A percentile compares a stretch with the other conserved stretches of the same genome.
These are phyloP conservation scores for Hemithea aestivaria DNA, from an alignment of 2,888 invertebrate species.

Conservation along the genomic window DNA sequence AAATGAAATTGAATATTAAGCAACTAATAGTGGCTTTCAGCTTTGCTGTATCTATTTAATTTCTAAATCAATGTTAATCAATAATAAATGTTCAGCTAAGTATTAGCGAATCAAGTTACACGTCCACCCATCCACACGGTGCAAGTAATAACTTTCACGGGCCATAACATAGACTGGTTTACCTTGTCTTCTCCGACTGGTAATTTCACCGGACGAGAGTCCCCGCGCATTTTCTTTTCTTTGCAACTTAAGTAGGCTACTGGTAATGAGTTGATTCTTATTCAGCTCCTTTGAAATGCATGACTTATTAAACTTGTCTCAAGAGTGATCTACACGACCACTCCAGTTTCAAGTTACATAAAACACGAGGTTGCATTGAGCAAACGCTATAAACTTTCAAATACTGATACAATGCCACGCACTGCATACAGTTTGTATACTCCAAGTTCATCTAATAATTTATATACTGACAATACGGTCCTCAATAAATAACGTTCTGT, in stretches of 20 bases:
- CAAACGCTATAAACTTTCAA: constrained; percentile 39
- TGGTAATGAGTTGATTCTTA: constrained; percentile 63
- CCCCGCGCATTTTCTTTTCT: constrained; percentile 70
- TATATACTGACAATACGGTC: constrained; percentile 40
- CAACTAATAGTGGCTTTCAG: too few relatives aligned
- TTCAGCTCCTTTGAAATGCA: constrained; percentile 43
- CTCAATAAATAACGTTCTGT: constrained; percentile 55
- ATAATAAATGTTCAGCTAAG: constrained; percentile 26
- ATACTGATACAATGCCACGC: constrained; percentile 21
- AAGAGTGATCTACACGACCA: constrained; percentile 30
- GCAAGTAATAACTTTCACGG: constrained; percentile 67
- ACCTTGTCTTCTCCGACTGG: constrained; percentile 56
- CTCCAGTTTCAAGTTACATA: constrained; percentile 40
- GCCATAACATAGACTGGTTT: constrained; percentile 55
- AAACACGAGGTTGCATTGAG: constrained; percentile 33
- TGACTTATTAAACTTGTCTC: constrained; percentile 44
- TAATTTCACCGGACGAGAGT: constrained; percentile 60
- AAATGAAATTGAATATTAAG: too few relatives aligned
- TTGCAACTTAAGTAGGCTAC: constrained; percentile 63
- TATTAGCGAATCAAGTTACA: constrained; percentile 28
- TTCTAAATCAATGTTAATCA: constrained; percentile 12
- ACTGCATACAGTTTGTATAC: constrained; percentile 26
- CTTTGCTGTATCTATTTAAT: too few relatives aligned
- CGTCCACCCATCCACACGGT: constrained; percentile 25
- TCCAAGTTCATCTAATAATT: constrained; percentile 43